A percentile compares a stretch with the other conserved stretches of the same genome.
Conservation (phyloP, 2,888 invertebrate genomes). For the Phorcus lineatus region DNA sequence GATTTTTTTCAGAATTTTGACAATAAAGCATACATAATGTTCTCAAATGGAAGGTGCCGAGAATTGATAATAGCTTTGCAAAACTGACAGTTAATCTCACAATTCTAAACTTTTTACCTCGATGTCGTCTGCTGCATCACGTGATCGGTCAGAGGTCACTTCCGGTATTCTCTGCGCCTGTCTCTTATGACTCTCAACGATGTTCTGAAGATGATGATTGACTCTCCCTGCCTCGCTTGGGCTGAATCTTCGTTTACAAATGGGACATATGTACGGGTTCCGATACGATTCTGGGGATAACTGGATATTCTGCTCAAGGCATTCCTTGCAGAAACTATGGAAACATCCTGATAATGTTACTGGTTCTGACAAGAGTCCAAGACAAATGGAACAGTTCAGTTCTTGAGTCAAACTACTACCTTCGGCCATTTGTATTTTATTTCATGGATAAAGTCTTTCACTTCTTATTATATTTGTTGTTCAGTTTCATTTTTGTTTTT, state of each 20-base stretch:
- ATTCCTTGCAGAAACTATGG: background rate
- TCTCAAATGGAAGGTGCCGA: too few species aligned
- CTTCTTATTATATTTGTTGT: too few species aligned
- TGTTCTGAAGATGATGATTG: background rate
- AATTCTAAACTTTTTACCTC: too few species aligned
- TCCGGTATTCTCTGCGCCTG: background rate
- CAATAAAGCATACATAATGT: too few species aligned
- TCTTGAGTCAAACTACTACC: background rate
- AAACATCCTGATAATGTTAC: background rate
- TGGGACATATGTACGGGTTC: background rate
- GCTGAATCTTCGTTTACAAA: background rate
- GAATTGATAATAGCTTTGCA: too few species aligned
- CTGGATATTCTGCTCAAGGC: background rate
- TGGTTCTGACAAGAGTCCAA: background rate
- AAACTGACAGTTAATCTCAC: too few species aligned
- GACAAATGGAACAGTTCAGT: background rate
- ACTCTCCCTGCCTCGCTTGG: background rate
- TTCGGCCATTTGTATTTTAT: too few species aligned
- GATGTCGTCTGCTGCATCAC: background rate
- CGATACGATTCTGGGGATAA: background rate
- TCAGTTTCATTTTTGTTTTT: too few species aligned
- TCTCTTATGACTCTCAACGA: background rate
- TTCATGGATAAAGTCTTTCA: too few species aligned
- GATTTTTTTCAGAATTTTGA: too few species aligned
- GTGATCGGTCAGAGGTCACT: background rate